phyloP scores from a whole-genome alignment of 2,888 invertebrate genomes.

The Drosophila atripex region DNA sequence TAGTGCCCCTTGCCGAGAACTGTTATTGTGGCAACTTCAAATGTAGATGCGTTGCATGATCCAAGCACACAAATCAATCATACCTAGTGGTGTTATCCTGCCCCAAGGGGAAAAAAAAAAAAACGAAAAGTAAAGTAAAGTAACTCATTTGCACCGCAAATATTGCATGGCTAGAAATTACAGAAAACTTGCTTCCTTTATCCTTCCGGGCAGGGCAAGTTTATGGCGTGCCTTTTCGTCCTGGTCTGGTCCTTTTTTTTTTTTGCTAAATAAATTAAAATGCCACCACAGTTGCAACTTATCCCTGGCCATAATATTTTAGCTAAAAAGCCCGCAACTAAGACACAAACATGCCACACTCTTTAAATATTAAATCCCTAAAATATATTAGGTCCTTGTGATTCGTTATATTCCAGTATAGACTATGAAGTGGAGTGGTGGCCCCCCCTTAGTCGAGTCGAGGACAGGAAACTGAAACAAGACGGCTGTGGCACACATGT shows the following conservation, averaged over 20 bases:
- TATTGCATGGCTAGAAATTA: slow-evolving; percentile 14
- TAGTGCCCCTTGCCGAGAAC: slow-evolving; percentile 1
- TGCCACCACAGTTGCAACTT: slow-evolving; percentile 59
- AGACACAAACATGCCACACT: slow-evolving; percentile 3
- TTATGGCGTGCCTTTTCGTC: slow-evolving; percentile 37
- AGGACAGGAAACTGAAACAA: slow-evolving; percentile 10
- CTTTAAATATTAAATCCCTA: slow-evolving; percentile 1
- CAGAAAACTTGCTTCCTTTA: slow-evolving; percentile 20
- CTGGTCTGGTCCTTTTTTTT: slow-evolving; percentile 24
- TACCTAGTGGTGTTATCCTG: slow-evolving; percentile 11
- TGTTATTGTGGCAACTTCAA: slow-evolving; percentile 2
- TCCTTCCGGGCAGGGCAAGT: neutral
- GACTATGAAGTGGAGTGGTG: neutral
- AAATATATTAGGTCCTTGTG: slow-evolving; percentile 3
- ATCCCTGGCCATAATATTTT: slow-evolving; percentile 48
- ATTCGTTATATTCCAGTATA: too few species aligned
- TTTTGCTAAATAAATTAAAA: slow-evolving; percentile 75
- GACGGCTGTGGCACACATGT: slow-evolving; percentile 27
- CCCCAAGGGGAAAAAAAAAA: neutral
- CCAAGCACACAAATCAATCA: slow-evolving; percentile 50
- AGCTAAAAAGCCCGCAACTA: slow-evolving; percentile 51
- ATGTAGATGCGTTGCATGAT: slow-evolving; percentile 43
- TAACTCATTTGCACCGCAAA: slow-evolving; percentile 44
- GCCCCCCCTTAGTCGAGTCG: neutral
- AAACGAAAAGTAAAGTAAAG: neutral